These are phyloP conservation scores for Cephus cinctus DNA, from an alignment of 1,140 invertebrate genomes.

Conservation along the genomic window DNA sequence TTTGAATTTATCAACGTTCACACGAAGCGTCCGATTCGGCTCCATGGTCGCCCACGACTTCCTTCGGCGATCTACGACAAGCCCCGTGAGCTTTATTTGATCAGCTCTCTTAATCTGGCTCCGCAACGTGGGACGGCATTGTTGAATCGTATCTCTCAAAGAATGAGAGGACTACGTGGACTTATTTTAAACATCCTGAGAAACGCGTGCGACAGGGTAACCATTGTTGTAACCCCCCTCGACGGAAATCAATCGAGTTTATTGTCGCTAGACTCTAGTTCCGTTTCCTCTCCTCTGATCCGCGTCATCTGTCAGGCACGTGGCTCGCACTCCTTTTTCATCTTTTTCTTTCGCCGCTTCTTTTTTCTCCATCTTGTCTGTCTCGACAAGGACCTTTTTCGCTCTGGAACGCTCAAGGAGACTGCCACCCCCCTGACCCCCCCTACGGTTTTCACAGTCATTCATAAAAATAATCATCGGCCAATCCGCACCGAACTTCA, in stretches of 20 bases:
- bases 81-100: too few relatives aligned
- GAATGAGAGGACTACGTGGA: too few relatives aligned
- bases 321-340: not conserved
- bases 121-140: too few relatives aligned
- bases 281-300: not conserved
- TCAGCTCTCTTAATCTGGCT: too few relatives aligned
- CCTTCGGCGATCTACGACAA: too few relatives aligned
- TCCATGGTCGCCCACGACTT: too few relatives aligned
- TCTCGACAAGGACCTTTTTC: not conserved
- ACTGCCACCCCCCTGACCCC: not conserved
- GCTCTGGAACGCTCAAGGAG: not conserved
- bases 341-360: not conserved
- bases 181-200: slow-evolving; percentile 12
- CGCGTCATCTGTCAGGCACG: slow-evolving; percentile 11
- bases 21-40: too few relatives aligned
- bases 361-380: slow-evolving; percentile 3
- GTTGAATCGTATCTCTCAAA: too few relatives aligned
- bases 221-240: slow-evolving; percentile 10
- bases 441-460: not conserved
- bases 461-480: not conserved
- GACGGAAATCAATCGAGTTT: slow-evolving; percentile 13
- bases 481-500: too few relatives aligned
- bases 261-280: slow-evolving; percentile 9
- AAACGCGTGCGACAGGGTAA: slow-evolving; percentile 1
- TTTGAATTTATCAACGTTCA: too few relatives aligned